Evolutionary conservation across 2,113 vertebrate species (phyloP), one percentile per base, ranked within the genome.

Genomic region (Vulpes ferrilata): DNA sequence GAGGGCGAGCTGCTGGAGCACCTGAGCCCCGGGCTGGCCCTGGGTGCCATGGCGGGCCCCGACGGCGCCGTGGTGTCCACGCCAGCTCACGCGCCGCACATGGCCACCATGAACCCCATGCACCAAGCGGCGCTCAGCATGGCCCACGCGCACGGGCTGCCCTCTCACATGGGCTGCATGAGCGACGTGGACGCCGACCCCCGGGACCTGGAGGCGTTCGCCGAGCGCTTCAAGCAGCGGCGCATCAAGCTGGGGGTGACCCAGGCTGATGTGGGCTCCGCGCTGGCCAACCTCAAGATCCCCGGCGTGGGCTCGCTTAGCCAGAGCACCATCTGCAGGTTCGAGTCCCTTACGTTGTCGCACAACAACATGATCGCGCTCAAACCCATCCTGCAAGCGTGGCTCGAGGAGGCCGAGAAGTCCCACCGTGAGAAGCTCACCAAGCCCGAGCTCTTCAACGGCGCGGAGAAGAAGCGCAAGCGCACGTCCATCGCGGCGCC

Each of bases 351-450:
- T 83, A 99, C 99, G 27, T 98, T 99, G 83, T 99, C 99, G 15
- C 99, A 99, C 99, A 99, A 99, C 99, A 99, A 99, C 98, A 99
- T 99, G 99, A 99, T 99, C 94, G 99, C 99, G 27, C 99, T 99
- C 97, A 99, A 99, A 95, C 99, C 99, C 98, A 99, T 99, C 98
- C 99, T 99, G 97, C 99, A 99, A 99, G 99, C 99, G 59, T 99
- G 99, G 99, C 99, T 99, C 64, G 99, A 99, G 96, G 99, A 99
- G 98, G 99, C 99, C 15, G 99, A 99, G 99, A 99, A 99, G 98
- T 99, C 99, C 1, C 99, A 99, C 98, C 99, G 99, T 88, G 99
- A 99, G 98, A 99, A 99, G 98, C 99, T 99, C 97, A 99, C 99
- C 98, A 99, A 99, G 91, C 99, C 99, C 0, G 99, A 99, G 99